Evolutionary conservation across 2,888 invertebrate genomes (phyloP), one percentile per base, ranked within the genome.

Genomic region (Agonopterix heracliana): DNA sequence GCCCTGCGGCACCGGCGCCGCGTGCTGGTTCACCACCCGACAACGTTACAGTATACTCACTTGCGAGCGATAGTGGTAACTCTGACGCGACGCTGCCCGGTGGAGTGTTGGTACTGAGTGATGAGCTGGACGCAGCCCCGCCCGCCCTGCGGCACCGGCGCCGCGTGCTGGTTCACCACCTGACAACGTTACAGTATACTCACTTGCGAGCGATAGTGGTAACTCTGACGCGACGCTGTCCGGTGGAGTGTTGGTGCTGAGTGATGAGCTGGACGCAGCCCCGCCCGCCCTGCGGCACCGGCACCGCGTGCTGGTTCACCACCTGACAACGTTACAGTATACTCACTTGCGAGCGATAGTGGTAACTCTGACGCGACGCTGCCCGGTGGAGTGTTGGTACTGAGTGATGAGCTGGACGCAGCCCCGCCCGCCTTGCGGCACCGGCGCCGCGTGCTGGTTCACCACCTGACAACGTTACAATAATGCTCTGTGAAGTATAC

Each of bases 241-340:
- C 99, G 80, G 94, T 96, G 9, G 98, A 94, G 84, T 99, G 99
- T 71, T 98, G 99, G 89, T 99, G 99, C 78, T 99, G 98, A 1
- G 98, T 98, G 59, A 99, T 98, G 77, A 99, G 97, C 81, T 99
- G 99, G 54, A 99, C 94, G 71, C 96, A 98, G 9, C 99, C 99
- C 48, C 98, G 92, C 0, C 98, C 98, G 46, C 98, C 98, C 77
- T 97, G 98, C 0, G 96, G 98, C 64, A 96, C 96, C 0, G 97
- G 96, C 3, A 97, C 96, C 11, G 97, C 94, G 78, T 98, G 98
- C 86, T 98, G 94, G 71, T 96, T 97, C 12, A 96, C 95, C 53
- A 99, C 96, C 88, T 88, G 5, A 26, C 26, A 26, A 26, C 3
- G 2, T 17, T 17, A 17, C 17, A 17, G n/a, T 17, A 17, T 7